phyloP scores from a whole-genome alignment of 1,140 invertebrate genomes.

The Drosophila quadrilineata region DNA sequence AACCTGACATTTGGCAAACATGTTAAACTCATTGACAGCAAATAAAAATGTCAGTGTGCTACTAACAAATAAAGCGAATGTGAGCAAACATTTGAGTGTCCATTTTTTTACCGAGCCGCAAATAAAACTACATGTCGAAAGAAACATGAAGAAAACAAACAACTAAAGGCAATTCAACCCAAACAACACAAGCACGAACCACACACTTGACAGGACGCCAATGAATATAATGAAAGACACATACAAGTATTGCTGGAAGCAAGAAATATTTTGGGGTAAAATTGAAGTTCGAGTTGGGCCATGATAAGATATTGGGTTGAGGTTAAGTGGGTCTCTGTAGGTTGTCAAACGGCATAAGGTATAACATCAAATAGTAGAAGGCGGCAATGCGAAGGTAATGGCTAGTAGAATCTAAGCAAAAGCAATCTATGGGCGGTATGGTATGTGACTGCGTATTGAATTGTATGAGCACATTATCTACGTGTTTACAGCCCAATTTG shows the following conservation, averaged over 20 bases:
- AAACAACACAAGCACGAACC: constrained; percentile 28
- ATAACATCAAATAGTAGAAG: constrained; percentile 26
- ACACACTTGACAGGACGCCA: constrained; percentile 54
- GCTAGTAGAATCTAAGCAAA: neutral
- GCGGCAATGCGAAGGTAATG: constrained; percentile 33
- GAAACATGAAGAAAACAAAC: constrained; percentile 45
- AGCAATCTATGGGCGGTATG: neutral
- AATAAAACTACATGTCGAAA: constrained; percentile 57
- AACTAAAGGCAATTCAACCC: constrained; percentile 33
- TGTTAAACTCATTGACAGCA: constrained; percentile 80
- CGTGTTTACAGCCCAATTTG: constrained; percentile 80
- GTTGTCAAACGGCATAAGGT: neutral
- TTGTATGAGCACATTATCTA: constrained; percentile 78
- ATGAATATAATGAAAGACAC: constrained; percentile 55
- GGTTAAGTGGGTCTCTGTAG: neutral
- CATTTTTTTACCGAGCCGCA: constrained; percentile 68
- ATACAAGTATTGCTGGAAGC: neutral
- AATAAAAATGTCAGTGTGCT: constrained; percentile 76
- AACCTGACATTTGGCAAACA: constrained; percentile 46
- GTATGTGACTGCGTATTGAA: constrained; percentile 54
- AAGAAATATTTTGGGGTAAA: neutral
- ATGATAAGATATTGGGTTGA: neutral
- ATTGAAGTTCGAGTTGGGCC: neutral
- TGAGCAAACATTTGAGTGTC: constrained; percentile 67
- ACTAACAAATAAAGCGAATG: constrained; percentile 50